phyloP scores from a whole-genome alignment of 2,797 vertebrate species.

The Sarcoramphus papa region DNA sequence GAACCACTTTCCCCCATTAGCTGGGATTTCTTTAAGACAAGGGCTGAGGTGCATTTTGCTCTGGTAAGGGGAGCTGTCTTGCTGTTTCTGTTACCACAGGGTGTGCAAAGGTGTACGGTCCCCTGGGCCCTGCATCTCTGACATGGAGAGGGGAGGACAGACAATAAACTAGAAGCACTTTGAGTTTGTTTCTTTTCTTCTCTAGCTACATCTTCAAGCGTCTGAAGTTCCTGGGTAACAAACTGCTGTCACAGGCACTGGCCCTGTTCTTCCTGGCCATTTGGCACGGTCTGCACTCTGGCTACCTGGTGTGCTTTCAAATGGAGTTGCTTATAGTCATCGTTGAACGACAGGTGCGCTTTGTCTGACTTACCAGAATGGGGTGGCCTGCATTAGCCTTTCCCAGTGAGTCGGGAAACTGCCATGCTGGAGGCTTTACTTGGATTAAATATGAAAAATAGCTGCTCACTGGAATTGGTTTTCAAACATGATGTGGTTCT shows the following conservation, averaged over 20 bases:
- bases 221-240: slow-evolving; percentile 92
- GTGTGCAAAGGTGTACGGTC: fast-evolving
- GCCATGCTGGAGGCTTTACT: not conserved
- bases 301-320: slow-evolving; percentile 95
- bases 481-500: not conserved
- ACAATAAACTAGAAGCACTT: not conserved
- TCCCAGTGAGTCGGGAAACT: not conserved
- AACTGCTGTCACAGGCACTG: slow-evolving; percentile 86
- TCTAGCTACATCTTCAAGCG: slow-evolving; percentile 92
- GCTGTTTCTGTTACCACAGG: not conserved
- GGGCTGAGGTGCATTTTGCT: not conserved
- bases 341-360: slow-evolving; percentile 88
- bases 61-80: not conserved
- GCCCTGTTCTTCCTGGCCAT: slow-evolving; percentile 89
- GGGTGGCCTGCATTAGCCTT: not conserved
- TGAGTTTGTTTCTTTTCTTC: slow-evolving; percentile 25
- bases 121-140: not conserved
- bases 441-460: not conserved
- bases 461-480: not conserved
- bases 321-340: slow-evolving; percentile 94
- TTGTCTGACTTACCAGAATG: not conserved
- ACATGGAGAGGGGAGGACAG: not conserved
- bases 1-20: not conserved
- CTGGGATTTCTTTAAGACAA: not conserved
- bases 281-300: slow-evolving; percentile 96